A percentile compares a stretch with the other conserved stretches of the same genome.
Evolutionary conservation across 2,888 invertebrate genomes (phyloP).

Genomic region (Cosmopolites sordidus): DNA sequence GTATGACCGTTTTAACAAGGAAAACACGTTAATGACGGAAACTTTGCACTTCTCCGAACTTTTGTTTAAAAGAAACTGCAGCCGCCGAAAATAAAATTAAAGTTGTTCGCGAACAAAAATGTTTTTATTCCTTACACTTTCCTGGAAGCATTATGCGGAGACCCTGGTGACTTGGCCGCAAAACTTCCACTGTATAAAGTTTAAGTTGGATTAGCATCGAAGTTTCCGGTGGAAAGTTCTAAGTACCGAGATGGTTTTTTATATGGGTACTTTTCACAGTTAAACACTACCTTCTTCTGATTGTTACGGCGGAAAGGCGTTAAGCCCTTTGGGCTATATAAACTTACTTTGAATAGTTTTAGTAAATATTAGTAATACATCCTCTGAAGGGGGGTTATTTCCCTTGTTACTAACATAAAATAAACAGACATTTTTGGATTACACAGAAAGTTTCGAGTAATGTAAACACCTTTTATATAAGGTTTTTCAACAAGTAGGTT

Average conservation of each 20-base stretch:
- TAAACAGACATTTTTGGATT: too few species aligned
- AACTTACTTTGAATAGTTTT: too few species aligned
- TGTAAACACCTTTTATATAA: too few species aligned
- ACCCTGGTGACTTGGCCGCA: conserved; percentile 23
- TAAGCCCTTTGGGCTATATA: too few species aligned
- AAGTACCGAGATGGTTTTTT: conserved; percentile 22
- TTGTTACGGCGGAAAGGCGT: neutral
- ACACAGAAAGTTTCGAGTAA: too few species aligned
- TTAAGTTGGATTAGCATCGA: conserved; percentile 27
- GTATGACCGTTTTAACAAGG: conserved; percentile 17
- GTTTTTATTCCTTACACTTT: conserved; percentile 27
- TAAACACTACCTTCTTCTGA: neutral
- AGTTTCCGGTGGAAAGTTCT: conserved; percentile 16
- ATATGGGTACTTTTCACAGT: conserved; percentile 13
- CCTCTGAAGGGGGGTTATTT: too few species aligned
- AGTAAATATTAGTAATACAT: too few species aligned
- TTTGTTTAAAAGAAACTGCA: conserved; percentile 16
- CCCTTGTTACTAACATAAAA: too few species aligned
- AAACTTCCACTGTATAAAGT: conserved; percentile 25
- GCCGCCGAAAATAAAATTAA: conserved; percentile 23
- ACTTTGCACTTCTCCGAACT: conserved; percentile 19
- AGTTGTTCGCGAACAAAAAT: conserved; percentile 23
- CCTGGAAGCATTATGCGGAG: conserved; percentile 21
- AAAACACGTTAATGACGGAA: conserved; percentile 25
- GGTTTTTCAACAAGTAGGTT: too few species aligned